These are phyloP conservation scores for Hydriomena furcata DNA, from an alignment of 2,888 invertebrate species.

Conservation along the genomic window DNA sequence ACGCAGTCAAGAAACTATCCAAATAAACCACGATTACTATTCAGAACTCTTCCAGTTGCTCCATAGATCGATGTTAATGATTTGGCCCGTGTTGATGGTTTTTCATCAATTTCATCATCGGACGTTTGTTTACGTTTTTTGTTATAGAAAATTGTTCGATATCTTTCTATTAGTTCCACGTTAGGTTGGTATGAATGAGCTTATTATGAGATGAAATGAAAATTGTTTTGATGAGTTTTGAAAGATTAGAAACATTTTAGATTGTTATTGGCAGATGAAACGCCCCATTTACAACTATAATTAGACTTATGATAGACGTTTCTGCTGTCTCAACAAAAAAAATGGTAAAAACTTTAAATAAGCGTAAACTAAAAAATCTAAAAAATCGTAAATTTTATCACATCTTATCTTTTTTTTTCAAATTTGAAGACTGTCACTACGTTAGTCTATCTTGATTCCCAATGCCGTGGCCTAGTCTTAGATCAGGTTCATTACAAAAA, in stretches of 20 bases:
- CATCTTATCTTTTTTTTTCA: too few species aligned
- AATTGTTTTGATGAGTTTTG: conserved; percentile 9
- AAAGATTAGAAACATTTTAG: neutral
- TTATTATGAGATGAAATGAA: conserved; percentile 21
- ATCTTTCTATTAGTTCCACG: conserved; percentile 48
- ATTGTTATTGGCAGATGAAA: too few species aligned
- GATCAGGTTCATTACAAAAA: too few species aligned
- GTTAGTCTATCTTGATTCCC: too few species aligned
- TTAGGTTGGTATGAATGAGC: conserved; percentile 43
- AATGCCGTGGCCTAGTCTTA: too few species aligned
- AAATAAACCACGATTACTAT: conserved; percentile 14
- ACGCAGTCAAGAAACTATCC: conserved; percentile 13
- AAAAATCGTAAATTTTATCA: too few species aligned
- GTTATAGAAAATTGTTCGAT: conserved; percentile 54
- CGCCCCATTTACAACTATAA: too few species aligned
- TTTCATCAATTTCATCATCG: conserved; percentile 57
- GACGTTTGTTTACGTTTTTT: conserved; percentile 71
- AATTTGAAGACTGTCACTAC: too few species aligned
- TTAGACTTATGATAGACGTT: too few species aligned
- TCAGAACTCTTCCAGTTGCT: conserved; percentile 45
- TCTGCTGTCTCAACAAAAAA: too few species aligned
- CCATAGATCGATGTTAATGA: conserved; percentile 36
- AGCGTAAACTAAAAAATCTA: too few species aligned
- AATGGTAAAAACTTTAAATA: too few species aligned
- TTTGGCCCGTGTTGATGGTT: conserved; percentile 56